These are phyloP conservation scores for Sycon ciliatum DNA, from an alignment of 37 sponge, comb jelly and placozoan genomes.

Conservation along the genomic window DNA sequence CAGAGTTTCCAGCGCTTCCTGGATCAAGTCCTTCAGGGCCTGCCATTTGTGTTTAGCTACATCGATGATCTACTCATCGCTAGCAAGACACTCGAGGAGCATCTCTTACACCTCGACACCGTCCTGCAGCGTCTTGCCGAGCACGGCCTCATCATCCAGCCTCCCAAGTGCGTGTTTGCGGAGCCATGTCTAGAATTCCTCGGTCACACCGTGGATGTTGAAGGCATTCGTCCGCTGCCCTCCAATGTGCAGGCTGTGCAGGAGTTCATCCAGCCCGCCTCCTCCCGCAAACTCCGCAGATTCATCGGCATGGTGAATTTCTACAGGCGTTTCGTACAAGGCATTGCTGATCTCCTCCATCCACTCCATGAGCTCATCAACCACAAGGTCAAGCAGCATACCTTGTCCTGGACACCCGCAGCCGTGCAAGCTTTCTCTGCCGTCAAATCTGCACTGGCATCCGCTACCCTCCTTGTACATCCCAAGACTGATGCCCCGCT, in stretches of 20 bases:
- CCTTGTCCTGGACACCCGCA: conserved; percentile 14
- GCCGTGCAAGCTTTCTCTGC: conserved; percentile 19
- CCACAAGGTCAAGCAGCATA: background rate
- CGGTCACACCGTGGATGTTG: conserved; percentile 12
- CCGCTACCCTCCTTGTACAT: conserved; percentile 31
- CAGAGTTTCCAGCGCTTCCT: too few species aligned
- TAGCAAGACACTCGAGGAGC: conserved; percentile 31
- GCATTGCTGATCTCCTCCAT: conserved; percentile 19
- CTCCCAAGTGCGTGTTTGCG: too few species aligned
- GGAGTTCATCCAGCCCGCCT: too few species aligned
- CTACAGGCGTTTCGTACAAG: too few species aligned
- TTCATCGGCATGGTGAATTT: conserved; percentile 39
- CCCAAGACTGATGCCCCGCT: conserved; percentile 38
- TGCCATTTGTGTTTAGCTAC: conserved; percentile 12
- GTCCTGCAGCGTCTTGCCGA: conserved; percentile 18
- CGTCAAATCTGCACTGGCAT: conserved; percentile 30
- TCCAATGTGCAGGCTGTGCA: too few species aligned
- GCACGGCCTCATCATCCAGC: too few species aligned
- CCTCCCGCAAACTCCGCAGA: too few species aligned
- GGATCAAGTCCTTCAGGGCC: conserved; percentile 28
- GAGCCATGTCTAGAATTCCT: conserved; percentile 10
- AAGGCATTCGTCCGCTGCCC: too few species aligned
- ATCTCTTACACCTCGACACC: conserved; percentile 20
- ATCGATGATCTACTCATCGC: conserved; percentile 20
- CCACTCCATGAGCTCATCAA: conserved; percentile 27